A percentile compares a stretch with the other conserved stretches of the same genome.
phyloP scores from a whole-genome alignment of 2,888 invertebrate genomes.

The Aphodius granarius region DNA sequence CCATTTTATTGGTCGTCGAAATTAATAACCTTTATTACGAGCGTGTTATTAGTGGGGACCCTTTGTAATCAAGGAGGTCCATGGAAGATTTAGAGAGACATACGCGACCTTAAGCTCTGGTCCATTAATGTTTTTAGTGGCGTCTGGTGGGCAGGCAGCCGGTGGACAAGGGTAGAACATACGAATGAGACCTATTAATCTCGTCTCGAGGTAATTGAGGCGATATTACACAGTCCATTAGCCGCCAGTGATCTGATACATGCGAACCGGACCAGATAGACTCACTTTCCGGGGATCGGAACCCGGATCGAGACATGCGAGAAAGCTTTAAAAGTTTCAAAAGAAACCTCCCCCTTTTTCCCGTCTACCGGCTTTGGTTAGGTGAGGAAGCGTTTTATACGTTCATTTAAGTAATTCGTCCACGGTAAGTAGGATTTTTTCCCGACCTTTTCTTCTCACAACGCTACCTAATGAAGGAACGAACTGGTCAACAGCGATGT shows the following conservation, averaged over 20 bases:
- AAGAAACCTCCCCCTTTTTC: conserved; percentile 22
- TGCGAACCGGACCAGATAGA: conserved; percentile 31
- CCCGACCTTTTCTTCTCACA: not conserved
- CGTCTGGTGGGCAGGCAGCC: conserved; percentile 26
- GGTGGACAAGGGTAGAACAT: conserved; percentile 39
- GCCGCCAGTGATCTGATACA: conserved; percentile 39
- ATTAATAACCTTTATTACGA: conserved; percentile 5
- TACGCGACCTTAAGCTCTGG: conserved; percentile 27
- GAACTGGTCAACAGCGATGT: not conserved
- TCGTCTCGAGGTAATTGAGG: conserved; percentile 43
- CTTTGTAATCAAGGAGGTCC: conserved; percentile 24
- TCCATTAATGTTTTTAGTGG: conserved; percentile 35
- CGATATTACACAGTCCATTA: conserved; percentile 44
- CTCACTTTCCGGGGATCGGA: conserved; percentile 34
- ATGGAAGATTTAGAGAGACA: conserved; percentile 27
- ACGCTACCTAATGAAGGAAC: conserved; percentile 9
- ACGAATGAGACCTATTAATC: conserved; percentile 44
- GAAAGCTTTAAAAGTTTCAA: conserved; percentile 34
- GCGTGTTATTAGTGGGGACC: not conserved
- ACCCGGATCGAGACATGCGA: conserved; percentile 32
- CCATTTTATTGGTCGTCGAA: conserved; percentile 4
- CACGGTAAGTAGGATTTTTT: conserved; percentile 15
- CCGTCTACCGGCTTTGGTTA: conserved; percentile 17
- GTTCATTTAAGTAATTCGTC: conserved; percentile 33
- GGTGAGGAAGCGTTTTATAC: conserved; percentile 27